Evolutionary conservation across 2,113 vertebrate species (phyloP), one percentile per base, ranked within the genome.

Genomic region (Rhea americana): DNA sequence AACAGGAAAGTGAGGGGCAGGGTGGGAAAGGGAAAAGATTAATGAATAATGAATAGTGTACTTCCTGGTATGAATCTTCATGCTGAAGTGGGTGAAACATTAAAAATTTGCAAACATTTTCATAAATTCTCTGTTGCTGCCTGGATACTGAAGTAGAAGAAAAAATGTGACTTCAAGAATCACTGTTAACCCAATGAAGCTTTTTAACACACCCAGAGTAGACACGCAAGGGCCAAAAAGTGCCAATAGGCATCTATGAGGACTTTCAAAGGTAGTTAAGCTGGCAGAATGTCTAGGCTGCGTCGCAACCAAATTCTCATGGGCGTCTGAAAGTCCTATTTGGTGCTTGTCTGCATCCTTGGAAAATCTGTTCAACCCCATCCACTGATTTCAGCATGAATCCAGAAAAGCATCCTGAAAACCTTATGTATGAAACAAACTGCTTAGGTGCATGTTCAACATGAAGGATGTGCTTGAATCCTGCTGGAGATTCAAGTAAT

Each of bases 1-100:
- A 86, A 78, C 47, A 75, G 71, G 51, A 68, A 89, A 84, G 56
- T 19, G 0, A 3, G 32, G 25, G 39, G 26, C 25, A 35, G 47
- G 22, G 48, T n/a, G 20, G 48, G 68, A 87, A 76, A 48, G 16
- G 35, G 35, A 84, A 91, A 91, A 48, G 41, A 71, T 45, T 62
- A 67, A 78, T 77, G 85, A 91, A 87, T 87, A 87, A 91, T 82
- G 56, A 81, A 82, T 85, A 74, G 48, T 24, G 32, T 41, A 63
- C 56, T 93, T 95, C 66, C 87, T 81, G 61, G 65, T 77, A 80
- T 17, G 50, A 84, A 78, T 81, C 90, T 75, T 81, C 61, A 58
- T n/a, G 37, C 47, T 32, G 62, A 81, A 83, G 28, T 48, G 55
- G 75, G n/a, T 32, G 61, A 94, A 93, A 89, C 18, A 24, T 66